Conservation (phyloP, 64 coral and sea anemone genomes). For the Catalaphyllia jardinei region DNA sequence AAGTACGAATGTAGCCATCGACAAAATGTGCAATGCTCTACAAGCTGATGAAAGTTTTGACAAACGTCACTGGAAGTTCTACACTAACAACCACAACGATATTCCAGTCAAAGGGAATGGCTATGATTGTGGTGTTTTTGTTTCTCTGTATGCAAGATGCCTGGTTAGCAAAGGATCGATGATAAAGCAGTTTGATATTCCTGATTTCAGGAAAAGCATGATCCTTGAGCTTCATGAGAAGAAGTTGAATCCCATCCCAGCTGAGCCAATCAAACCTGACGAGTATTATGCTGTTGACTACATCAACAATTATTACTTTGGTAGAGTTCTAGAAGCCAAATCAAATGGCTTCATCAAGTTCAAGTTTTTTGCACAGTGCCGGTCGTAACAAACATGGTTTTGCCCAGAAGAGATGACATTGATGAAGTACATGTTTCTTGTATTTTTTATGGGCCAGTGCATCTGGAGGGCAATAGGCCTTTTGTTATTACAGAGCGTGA, state of each 20-base stretch:
- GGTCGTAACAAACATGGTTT: no score
- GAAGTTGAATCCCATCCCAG: background rate
- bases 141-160: conserved; percentile 5
- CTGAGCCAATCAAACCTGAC: background rate
- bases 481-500: no score
- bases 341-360: conserved; percentile 24
- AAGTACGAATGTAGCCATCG: background rate
- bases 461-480: conserved; percentile 14
- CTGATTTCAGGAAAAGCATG: conserved; percentile 28
- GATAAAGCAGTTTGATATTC: background rate
- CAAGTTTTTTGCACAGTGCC: no score
- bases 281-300: background rate
- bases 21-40: background rate
- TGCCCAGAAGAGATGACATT: no score
- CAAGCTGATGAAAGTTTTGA: background rate
- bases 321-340: conserved; percentile 22
- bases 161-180: background rate
- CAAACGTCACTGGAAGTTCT: background rate
- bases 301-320: conserved; percentile 26
- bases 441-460: conserved; percentile 25
- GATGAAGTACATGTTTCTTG: conserved; percentile 21
- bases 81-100: background rate
- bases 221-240: conserved; percentile 3
- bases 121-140: background rate
- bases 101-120: background rate